Evolutionary conservation across 2,888 invertebrate species (phyloP).

Genomic region (Polydrusus cervinus): DNA sequence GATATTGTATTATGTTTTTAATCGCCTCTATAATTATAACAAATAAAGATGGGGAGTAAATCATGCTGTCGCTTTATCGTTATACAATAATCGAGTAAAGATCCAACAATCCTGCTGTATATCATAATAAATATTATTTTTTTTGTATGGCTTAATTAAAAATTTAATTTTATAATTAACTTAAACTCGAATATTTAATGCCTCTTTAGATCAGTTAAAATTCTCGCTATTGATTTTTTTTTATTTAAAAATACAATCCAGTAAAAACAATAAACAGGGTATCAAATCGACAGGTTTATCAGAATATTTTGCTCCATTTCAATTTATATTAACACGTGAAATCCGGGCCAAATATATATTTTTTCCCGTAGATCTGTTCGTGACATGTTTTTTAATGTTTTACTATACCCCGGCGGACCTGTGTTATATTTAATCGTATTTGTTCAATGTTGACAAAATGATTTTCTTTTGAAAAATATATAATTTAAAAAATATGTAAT

Average conservation of each 20-base stretch:
- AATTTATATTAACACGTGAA: slow-evolving; percentile 14
- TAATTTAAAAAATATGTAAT: no score
- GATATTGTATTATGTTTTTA: no score
- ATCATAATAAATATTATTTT: no score
- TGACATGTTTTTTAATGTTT: slow-evolving; percentile 31
- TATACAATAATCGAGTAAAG: no score
- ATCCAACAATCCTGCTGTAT: no score
- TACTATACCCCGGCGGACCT: slow-evolving; percentile 20
- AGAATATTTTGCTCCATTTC: slow-evolving; percentile 1
- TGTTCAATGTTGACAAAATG: slow-evolving; percentile 8
- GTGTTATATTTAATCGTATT: slow-evolving; percentile 2
- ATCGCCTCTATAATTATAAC: no score
- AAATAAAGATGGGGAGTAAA: no score
- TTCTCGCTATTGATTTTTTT: neutral
- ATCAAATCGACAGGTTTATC: slow-evolving; percentile 21
- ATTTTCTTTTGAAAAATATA: neutral
- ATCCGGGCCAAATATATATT: slow-evolving; percentile 30
- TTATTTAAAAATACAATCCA: slow-evolving; percentile 4
- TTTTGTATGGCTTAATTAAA: no score
- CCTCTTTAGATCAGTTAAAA: slow-evolving; percentile 6
- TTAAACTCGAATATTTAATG: neutral
- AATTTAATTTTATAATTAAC: no score
- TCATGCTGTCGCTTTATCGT: no score
- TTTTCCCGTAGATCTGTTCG: slow-evolving; percentile 34
- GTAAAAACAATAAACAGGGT: slow-evolving; percentile 17